Percentiles rank a stretch among this genome's conserved stretches.
phyloP scores from a whole-genome alignment of 2,113 vertebrate genomes.

The Dipodomys stephensi region DNA sequence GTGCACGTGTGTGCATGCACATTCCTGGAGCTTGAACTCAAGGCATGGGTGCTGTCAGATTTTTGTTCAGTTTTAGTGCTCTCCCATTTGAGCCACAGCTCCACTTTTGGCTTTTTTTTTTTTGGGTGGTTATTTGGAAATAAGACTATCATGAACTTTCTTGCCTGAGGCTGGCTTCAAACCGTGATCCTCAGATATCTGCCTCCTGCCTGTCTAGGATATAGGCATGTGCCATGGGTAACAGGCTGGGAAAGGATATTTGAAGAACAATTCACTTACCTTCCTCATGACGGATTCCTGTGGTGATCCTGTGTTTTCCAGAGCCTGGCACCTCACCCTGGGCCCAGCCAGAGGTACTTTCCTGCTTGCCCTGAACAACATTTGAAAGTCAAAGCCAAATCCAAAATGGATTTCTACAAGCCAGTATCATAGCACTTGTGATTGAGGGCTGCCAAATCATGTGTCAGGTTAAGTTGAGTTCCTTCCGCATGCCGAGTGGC shows the following conservation, averaged over 20 bases:
- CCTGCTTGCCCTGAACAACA: neutral
- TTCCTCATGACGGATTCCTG: neutral
- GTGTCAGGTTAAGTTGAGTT: conserved; percentile 47
- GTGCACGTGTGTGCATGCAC: too few species aligned
- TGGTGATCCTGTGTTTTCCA: neutral
- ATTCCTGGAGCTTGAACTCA: too few species aligned
- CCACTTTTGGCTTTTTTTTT: too few species aligned
- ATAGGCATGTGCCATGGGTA: too few species aligned
- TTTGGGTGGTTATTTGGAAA: too few species aligned
- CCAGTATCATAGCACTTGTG: neutral
- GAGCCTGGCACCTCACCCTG: neutral
- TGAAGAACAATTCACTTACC: neutral
- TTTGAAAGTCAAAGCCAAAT: conserved; percentile 11
- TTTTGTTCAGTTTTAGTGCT: too few species aligned
- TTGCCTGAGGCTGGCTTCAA: too few species aligned
- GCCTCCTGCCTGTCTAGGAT: too few species aligned
- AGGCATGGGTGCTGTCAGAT: too few species aligned
- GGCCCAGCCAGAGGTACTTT: neutral
- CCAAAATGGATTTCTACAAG: conserved; percentile 27
- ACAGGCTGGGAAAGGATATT: neutral
- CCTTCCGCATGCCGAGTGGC: neutral
- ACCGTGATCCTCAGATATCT: too few species aligned
- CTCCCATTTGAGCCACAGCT: too few species aligned
- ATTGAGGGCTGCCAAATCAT: conserved; percentile 38
- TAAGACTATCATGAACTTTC: too few species aligned